These are phyloP conservation scores for Spermophilus dauricus DNA, from an alignment of 2,113 vertebrate species.

Conservation along the genomic window DNA sequence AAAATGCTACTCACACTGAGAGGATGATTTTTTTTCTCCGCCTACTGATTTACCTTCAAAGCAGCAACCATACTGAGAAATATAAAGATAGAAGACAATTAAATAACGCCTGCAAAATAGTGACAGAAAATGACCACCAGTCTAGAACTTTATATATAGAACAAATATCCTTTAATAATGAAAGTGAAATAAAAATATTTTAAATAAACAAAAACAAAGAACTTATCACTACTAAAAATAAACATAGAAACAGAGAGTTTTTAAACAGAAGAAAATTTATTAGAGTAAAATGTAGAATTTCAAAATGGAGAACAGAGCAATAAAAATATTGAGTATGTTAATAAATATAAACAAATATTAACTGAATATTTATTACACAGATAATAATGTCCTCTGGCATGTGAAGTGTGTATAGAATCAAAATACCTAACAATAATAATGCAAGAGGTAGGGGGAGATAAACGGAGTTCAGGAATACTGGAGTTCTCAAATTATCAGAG, in stretches of 20 bases:
- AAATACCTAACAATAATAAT: background rate
- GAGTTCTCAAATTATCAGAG: background rate
- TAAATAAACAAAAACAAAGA: background rate
- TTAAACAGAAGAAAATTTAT: background rate
- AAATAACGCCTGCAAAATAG: background rate
- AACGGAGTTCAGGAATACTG: background rate
- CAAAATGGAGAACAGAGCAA: background rate
- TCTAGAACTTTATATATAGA: background rate
- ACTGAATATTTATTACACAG: background rate
- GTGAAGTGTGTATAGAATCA: background rate
- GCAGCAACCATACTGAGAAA: background rate
- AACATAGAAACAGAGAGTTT: background rate
- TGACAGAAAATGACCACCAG: background rate
- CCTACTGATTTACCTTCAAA: background rate
- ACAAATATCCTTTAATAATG: background rate
- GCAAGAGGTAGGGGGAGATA: background rate
- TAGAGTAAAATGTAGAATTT: background rate
- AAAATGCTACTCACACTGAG: background rate
- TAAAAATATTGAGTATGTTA: background rate
- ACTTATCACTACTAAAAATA: background rate
- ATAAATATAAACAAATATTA: background rate
- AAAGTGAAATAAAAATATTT: constrained; percentile 20
- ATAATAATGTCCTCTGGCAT: background rate
- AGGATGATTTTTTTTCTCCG: background rate
- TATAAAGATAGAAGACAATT: background rate